Conservation (phyloP, 2,113 vertebrate species). For the Brachypteracias leptosomus region DNA sequence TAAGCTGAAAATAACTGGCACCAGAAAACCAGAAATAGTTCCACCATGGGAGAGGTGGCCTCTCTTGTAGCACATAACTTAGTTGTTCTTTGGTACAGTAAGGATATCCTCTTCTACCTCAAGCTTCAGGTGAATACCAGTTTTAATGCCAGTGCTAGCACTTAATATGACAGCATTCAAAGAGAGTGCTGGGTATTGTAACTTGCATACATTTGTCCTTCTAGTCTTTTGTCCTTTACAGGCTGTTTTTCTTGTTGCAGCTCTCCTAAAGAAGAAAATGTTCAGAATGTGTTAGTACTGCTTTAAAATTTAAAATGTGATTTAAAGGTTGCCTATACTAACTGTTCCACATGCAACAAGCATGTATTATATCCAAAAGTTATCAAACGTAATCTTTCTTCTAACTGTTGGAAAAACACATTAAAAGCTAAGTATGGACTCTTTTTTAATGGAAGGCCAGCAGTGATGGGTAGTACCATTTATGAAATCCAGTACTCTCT, state of each 20-base stretch:
- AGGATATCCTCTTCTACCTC: background rate
- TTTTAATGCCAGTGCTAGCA: background rate
- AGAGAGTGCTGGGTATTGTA: background rate
- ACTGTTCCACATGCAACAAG: background rate
- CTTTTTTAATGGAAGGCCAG: background rate
- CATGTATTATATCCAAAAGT: background rate
- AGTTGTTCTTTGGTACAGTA: background rate
- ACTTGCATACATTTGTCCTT: background rate
- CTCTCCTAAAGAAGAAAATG: constrained; percentile 68
- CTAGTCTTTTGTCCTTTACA: background rate
- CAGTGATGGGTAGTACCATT: background rate
- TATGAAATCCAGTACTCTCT: background rate
- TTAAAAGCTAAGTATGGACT: background rate
- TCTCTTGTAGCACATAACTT: background rate
- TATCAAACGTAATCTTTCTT: background rate
- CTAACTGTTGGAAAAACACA: background rate
- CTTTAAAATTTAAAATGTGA: background rate
- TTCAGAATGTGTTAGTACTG: background rate
- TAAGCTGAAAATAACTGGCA: background rate
- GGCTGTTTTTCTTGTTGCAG: constrained; percentile 65
- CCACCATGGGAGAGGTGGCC: background rate
- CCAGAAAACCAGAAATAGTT: background rate
- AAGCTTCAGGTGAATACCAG: background rate
- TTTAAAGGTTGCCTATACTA: background rate
- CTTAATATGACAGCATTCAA: background rate